Conservation (phyloP, 2,113 vertebrate species). For the Apistogramma diplotaenia region DNA sequence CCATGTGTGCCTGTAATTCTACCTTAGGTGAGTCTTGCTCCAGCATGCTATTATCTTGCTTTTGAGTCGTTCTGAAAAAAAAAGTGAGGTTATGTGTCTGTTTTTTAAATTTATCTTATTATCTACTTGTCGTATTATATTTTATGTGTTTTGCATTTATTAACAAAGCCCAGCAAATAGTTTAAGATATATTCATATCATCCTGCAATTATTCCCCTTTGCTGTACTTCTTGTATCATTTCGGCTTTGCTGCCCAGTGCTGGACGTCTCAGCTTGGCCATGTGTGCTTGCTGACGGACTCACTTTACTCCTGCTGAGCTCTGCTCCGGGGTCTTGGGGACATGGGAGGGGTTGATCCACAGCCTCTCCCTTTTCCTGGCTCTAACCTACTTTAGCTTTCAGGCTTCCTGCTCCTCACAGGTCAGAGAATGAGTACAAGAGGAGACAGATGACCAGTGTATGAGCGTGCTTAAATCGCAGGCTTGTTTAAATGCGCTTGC, state of each 20-base stretch:
- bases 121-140: slow-evolving; percentile 3
- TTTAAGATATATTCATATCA: not conserved
- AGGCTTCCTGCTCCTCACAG: slow-evolving; percentile 54
- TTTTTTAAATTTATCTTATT: not conserved
- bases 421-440: slow-evolving; percentile 10
- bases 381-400: slow-evolving; percentile 41
- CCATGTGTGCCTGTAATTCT: slow-evolving; percentile 45
- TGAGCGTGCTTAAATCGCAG: not conserved
- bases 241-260: not conserved
- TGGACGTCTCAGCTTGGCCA: not conserved
- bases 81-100: slow-evolving; percentile 17
- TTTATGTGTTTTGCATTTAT: not conserved
- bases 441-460: not conserved
- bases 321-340: slow-evolving; percentile 5
- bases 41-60: slow-evolving; percentile 21
- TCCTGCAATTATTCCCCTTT: slow-evolving; percentile 12
- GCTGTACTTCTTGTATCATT: not conserved
- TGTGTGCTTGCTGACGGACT: slow-evolving; percentile 30
- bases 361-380: slow-evolving; percentile 69
- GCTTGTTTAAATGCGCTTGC: slow-evolving; percentile 2
- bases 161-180: not conserved
- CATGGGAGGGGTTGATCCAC: slow-evolving; percentile 27
- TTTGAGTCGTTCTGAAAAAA: not conserved
- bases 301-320: slow-evolving; percentile 12
- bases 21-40: slow-evolving; percentile 55